A percentile compares a stretch with the other conserved stretches of the same genome.
Evolutionary conservation across 2,888 invertebrate species (phyloP).

Genomic region (Ryuthela nishihirai): DNA sequence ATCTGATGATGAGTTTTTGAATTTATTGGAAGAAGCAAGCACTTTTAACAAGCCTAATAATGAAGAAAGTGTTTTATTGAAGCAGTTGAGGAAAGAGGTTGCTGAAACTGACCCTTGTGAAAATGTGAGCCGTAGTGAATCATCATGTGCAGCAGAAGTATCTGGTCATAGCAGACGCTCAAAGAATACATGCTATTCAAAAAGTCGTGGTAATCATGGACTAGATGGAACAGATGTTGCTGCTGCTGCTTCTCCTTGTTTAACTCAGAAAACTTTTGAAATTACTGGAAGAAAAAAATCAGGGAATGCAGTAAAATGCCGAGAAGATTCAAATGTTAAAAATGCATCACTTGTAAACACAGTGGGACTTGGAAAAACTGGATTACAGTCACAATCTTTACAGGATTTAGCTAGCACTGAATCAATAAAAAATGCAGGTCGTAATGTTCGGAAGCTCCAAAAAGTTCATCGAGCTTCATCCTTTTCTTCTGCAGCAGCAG

Average conservation of each 20-base stretch:
- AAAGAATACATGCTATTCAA: not conserved
- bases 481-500: constrained; percentile 14
- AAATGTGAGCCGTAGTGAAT: constrained; percentile 1
- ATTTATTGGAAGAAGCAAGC: constrained; percentile 26
- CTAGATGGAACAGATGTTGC: too few relatives aligned
- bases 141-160: not conserved
- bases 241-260: too few relatives aligned
- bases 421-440: not conserved
- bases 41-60: constrained; percentile 22
- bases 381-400: constrained; percentile 25
- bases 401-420: constrained; percentile 18
- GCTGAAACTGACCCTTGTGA: constrained; percentile 5
- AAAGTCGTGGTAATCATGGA: not conserved
- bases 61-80: constrained; percentile 18
- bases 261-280: constrained; percentile 10
- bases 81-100: constrained; percentile 16
- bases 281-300: not conserved
- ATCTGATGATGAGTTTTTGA: constrained; percentile 18
- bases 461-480: constrained; percentile 27
- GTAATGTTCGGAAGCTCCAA: not conserved
- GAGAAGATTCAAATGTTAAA: constrained; percentile 11
- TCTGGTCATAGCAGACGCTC: not conserved
- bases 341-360: constrained; percentile 2
- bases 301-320: not conserved
- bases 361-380: constrained; percentile 8